Percentiles rank a stretch among this genome's conserved stretches.
Evolutionary conservation across 2,797 vertebrate species (phyloP).

Genomic region (Hydrophis major): DNA sequence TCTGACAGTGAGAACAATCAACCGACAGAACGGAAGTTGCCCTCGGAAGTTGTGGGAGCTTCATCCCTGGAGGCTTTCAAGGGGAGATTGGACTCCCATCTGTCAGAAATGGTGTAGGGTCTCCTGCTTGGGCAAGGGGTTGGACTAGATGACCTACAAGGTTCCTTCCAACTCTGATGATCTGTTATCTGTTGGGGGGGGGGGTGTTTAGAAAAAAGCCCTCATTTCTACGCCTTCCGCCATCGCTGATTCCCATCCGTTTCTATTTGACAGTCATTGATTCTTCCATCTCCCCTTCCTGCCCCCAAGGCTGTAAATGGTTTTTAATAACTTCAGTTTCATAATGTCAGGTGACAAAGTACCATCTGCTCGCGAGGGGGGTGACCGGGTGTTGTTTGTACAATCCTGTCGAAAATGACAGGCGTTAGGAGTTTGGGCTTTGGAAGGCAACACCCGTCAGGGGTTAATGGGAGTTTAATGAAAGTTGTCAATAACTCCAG

Average conservation of each 20-base stretch:
- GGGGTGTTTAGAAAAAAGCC: background rate
- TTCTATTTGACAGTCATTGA: slow-evolving; percentile 56
- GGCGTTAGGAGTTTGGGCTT: background rate
- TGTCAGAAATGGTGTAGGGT: too few species aligned
- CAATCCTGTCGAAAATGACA: slow-evolving; percentile 37
- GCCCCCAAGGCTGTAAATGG: slow-evolving; percentile 55
- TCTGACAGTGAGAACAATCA: too few species aligned
- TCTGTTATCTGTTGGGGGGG: too few species aligned
- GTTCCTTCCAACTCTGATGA: too few species aligned
- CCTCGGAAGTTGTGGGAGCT: too few species aligned
- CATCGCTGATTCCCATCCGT: slow-evolving; percentile 52
- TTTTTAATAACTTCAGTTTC: slow-evolving; percentile 63
- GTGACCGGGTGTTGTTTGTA: slow-evolving; percentile 50
- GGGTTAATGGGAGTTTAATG: background rate
- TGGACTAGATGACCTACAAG: too few species aligned
- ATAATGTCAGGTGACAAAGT: slow-evolving; percentile 60
- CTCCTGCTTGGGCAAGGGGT: too few species aligned
- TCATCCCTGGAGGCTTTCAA: too few species aligned
- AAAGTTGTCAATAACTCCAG: background rate
- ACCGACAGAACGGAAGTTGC: too few species aligned
- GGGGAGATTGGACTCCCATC: too few species aligned
- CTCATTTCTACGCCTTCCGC: slow-evolving; percentile 40
- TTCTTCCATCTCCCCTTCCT: slow-evolving; percentile 26
- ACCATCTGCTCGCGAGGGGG: slow-evolving; percentile 41
- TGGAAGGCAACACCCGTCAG: background rate